These are phyloP conservation scores for Heteropelma amictum DNA, from an alignment of 2,888 invertebrate genomes.

Conservation along the genomic window DNA sequence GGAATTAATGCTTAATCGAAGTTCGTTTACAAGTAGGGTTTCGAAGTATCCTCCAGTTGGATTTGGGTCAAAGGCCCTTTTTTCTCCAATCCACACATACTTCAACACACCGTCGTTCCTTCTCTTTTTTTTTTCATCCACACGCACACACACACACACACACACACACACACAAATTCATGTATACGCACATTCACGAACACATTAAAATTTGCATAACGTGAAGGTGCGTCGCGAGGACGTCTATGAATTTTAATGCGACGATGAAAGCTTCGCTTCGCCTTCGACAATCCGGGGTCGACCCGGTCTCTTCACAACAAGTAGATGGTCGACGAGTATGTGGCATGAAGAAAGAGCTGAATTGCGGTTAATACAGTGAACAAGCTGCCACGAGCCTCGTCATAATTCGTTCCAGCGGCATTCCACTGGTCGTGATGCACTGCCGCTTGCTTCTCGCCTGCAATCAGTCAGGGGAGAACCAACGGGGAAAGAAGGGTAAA, in stretches of 20 bases:
- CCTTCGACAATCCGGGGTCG: background rate
- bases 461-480: conserved; percentile 47
- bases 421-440: conserved; percentile 83
- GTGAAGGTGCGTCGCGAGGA: conserved; percentile 37
- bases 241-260: conserved; percentile 58
- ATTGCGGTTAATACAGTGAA: conserved; percentile 55
- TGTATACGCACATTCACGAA: too few relatives aligned
- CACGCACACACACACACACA: background rate
- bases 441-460: conserved; percentile 83
- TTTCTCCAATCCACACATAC: background rate
- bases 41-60: conserved; percentile 46
- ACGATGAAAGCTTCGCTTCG: conserved; percentile 47
- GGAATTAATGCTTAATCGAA: conserved; percentile 40
- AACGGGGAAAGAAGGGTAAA: conserved; percentile 39
- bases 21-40: conserved; percentile 33
- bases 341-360: conserved; percentile 52
- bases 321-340: conserved; percentile 45
- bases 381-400: conserved; percentile 48
- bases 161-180: background rate
- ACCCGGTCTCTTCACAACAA: background rate
- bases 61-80: conserved; percentile 48
- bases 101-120: too few relatives aligned
- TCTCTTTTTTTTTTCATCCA: background rate
- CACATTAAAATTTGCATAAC: conserved; percentile 54
- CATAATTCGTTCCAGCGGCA: conserved; percentile 76